A percentile compares a stretch with the other conserved stretches of the same genome.
Evolutionary conservation across 1,140 invertebrate genomes (phyloP).

Genomic region (Cepaea nemoralis): DNA sequence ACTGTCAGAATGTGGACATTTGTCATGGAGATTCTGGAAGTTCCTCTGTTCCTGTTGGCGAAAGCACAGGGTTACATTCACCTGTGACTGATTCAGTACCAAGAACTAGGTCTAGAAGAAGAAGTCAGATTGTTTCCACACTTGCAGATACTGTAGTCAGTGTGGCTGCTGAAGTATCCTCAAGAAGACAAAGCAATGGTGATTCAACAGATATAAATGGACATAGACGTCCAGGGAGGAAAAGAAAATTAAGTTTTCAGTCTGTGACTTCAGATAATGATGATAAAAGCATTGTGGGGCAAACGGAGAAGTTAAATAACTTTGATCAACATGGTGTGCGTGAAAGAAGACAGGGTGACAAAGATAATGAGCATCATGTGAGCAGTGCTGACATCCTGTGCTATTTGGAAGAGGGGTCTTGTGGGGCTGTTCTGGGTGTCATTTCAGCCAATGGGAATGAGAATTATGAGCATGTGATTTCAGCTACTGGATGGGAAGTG

Average conservation of each 20-base stretch:
- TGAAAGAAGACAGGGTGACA: background rate
- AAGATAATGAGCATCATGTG: background rate
- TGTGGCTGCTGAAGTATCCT: background rate
- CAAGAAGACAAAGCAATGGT: constrained; percentile 4
- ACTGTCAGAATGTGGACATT: background rate
- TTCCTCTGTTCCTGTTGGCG: background rate
- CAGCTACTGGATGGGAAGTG: background rate
- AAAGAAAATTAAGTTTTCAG: background rate
- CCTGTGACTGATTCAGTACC: background rate
- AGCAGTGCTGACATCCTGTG: constrained; percentile 29
- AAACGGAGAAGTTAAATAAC: background rate
- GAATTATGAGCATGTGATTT: background rate
- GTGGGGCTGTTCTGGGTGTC: constrained; percentile 19
- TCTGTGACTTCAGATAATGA: background rate
- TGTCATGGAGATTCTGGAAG: background rate
- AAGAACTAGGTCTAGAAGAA: background rate
- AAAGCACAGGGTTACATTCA: background rate
- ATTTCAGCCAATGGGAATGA: background rate
- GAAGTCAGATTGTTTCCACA: background rate
- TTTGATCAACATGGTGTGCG: background rate
- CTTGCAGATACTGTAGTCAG: background rate
- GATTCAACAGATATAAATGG: background rate
- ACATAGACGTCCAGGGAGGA: background rate
- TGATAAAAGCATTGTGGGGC: background rate
- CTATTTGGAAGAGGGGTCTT: constrained; percentile 47